phyloP scores from a whole-genome alignment of 1,140 invertebrate genomes.

The Zeugodacus cucurbitae region DNA sequence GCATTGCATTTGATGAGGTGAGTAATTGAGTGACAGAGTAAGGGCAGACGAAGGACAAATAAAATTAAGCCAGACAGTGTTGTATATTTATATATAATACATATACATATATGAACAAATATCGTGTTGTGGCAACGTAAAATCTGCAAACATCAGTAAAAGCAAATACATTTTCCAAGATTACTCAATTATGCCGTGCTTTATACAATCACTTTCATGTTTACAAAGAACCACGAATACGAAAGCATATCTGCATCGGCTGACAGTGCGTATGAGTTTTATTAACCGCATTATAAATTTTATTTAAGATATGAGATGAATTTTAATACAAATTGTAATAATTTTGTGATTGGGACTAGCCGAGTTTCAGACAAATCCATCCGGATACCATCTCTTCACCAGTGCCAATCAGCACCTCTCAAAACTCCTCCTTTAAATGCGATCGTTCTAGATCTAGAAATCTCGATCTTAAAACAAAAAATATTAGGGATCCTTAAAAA shows the following conservation, averaged over 20 bases:
- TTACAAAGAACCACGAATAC: too few species aligned
- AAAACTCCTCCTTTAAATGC: too few species aligned
- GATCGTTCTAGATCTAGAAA: too few species aligned
- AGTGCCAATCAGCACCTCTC: too few species aligned
- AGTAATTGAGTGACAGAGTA: slow-evolving; percentile 42
- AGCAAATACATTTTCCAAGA: background rate
- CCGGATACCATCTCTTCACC: too few species aligned
- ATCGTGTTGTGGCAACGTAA: background rate
- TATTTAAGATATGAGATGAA: background rate
- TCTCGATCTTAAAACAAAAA: too few species aligned
- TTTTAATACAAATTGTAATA: too few species aligned
- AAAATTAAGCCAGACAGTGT: background rate
- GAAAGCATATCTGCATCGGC: too few species aligned
- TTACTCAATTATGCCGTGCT: background rate
- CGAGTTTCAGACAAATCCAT: too few species aligned
- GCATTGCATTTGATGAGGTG: slow-evolving; percentile 65
- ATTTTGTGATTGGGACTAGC: too few species aligned
- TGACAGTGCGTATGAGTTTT: background rate
- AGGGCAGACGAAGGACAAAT: background rate
- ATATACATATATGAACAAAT: background rate
- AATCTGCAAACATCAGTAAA: background rate
- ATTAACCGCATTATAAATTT: background rate
- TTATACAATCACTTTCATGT: background rate
- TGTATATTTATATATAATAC: background rate
- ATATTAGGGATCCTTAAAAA: too few species aligned